These are phyloP conservation scores for Dunckerocampus dactyliophorus DNA, from an alignment of 2,113 vertebrate genomes.

Conservation along the genomic window DNA sequence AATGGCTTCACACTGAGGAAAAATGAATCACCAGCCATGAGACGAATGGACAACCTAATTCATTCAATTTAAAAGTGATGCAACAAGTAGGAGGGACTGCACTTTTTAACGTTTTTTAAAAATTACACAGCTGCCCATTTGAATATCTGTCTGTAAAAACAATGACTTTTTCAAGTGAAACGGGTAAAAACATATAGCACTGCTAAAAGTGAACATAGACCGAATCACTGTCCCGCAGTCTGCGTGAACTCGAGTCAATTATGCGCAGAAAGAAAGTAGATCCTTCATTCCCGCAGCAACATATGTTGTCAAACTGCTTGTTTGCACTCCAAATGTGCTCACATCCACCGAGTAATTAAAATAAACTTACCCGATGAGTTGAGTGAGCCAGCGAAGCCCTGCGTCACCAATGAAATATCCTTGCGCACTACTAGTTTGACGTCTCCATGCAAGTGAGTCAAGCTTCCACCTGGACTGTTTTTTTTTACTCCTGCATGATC, in stretches of 20 bases:
- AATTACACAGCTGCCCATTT: too few species aligned
- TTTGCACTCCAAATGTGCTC: not conserved
- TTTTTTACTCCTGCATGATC: constrained; percentile 36
- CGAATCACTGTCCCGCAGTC: not conserved
- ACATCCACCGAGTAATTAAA: constrained; percentile 1
- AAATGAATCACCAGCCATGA: constrained; percentile 16
- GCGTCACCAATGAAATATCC: constrained; percentile 20
- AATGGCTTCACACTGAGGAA: too few species aligned
- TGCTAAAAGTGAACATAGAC: not conserved
- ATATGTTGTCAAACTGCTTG: not conserved
- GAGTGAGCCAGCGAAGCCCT: constrained; percentile 27
- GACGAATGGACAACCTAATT: constrained; percentile 6
- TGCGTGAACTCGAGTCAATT: not conserved
- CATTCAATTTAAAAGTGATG: constrained; percentile 1
- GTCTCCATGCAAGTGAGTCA: constrained; percentile 7
- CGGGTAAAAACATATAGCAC: not conserved
- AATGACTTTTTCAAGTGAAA: not conserved
- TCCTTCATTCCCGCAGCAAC: constrained; percentile 9
- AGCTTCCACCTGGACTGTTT: constrained; percentile 53
- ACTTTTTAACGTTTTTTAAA: constrained; percentile 20
- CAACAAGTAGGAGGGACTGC: not conserved
- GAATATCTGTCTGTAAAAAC: not conserved
- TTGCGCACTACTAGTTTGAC: constrained; percentile 4
- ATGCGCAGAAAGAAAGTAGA: constrained; percentile 14
- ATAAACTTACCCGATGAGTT: constrained; percentile 51